phyloP scores from a whole-genome alignment of 2,888 invertebrate species.

The Drosophila differens region DNA sequence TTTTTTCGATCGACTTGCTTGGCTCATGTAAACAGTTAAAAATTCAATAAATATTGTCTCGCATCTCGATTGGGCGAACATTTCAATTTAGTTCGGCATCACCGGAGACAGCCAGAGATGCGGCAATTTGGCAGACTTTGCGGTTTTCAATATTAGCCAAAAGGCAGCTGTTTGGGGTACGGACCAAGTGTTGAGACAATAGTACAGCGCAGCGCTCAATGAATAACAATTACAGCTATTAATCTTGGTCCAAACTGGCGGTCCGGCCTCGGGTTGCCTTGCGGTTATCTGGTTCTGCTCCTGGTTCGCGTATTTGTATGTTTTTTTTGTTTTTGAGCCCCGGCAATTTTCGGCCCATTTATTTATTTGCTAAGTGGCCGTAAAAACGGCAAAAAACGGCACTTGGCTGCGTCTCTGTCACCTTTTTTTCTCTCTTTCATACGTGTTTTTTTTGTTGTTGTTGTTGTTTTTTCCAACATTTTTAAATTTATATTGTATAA shows the following conservation, averaged over 20 bases:
- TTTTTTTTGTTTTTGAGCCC: conserved; percentile 39
- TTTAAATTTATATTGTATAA: conserved; percentile 79
- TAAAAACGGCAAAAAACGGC: conserved; percentile 71
- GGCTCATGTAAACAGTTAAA: conserved; percentile 19
- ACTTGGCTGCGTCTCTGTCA: conserved; percentile 47
- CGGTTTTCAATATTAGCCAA: conserved; percentile 52
- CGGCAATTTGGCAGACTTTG: conserved; percentile 60
- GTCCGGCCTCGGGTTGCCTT: conserved; percentile 39
- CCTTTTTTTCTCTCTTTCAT: conserved; percentile 26
- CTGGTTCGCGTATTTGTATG: conserved; percentile 17
- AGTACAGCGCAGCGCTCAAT: conserved; percentile 75
- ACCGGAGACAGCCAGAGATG: conserved; percentile 20
- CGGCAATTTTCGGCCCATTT: conserved; percentile 75
- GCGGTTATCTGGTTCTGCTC: conserved; percentile 63
- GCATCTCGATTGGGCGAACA: conserved; percentile 32
- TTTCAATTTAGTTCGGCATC: conserved; percentile 49
- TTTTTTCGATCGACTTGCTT: not conserved
- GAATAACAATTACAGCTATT: conserved; percentile 80
- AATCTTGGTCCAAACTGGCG: conserved; percentile 71
- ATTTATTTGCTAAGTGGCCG: conserved; percentile 82
- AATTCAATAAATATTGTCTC: conserved; percentile 35
- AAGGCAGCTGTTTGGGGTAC: conserved; percentile 51
- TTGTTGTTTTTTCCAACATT: conserved; percentile 44
- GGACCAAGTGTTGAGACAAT: conserved; percentile 74
- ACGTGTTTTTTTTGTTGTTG: conserved; percentile 21